These are phyloP conservation scores for Podilymbus podiceps DNA, from an alignment of 2,113 vertebrate species.

Conservation along the genomic window DNA sequence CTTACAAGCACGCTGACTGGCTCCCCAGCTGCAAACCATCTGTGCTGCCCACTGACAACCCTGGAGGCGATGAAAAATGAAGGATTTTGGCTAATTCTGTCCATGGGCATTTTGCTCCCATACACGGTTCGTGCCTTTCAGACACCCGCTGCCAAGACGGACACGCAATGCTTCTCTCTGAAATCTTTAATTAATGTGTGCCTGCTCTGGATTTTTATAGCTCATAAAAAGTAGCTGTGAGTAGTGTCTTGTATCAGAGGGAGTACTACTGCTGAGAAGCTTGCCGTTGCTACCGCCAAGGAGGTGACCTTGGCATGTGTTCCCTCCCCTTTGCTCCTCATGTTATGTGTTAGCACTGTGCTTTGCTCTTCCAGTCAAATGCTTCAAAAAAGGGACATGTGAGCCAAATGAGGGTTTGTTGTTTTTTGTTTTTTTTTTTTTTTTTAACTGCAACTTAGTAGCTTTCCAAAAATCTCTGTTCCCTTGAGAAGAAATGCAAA, in stretches of 20 bases:
- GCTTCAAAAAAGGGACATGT: slow-evolving; percentile 40
- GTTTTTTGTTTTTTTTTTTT: not conserved
- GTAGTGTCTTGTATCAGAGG: not conserved
- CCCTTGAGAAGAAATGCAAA: not conserved
- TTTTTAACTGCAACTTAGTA: not conserved
- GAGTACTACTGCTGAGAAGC: not conserved
- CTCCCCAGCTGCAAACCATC: slow-evolving; percentile 30
- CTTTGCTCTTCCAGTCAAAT: slow-evolving; percentile 46
- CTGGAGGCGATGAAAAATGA: not conserved
- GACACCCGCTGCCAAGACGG: not conserved
- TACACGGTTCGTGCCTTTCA: not conserved
- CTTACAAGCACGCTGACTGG: not conserved
- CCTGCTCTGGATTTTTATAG: slow-evolving; percentile 29
- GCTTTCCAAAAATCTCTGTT: not conserved
- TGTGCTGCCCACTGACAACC: not conserved
- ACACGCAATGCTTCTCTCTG: not conserved
- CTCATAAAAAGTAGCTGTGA: not conserved
- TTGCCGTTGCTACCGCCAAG: not conserved
- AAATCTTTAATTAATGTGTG: slow-evolving; percentile 13
- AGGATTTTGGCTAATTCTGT: not conserved
- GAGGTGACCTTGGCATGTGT: slow-evolving; percentile 7
- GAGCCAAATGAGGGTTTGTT: not conserved
- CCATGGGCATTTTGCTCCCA: not conserved
- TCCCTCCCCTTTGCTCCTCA: not conserved
- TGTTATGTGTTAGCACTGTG: not conserved